Base-by-base conservation (phyloP, 1,140 invertebrate genomes). In the Drosophila punjabiensis region DNA sequence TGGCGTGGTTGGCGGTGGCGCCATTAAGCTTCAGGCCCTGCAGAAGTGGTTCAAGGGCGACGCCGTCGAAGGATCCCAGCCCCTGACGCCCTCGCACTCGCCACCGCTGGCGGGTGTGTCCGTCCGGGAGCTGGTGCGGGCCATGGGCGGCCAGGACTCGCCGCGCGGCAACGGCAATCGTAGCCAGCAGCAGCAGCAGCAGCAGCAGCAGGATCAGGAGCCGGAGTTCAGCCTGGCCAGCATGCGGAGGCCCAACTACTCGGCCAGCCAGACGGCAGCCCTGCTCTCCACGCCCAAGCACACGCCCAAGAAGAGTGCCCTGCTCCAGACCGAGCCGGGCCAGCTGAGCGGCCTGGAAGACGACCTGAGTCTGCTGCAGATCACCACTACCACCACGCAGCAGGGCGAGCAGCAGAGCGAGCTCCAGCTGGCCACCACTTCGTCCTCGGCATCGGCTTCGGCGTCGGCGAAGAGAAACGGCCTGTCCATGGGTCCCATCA, bases 71-170 rank as follows among this genome's bases (percentile, higher is more conserved):
- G 84, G 92, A 13, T 83, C 88, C 18, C 68, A 43, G 24, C 73
- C 47, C 4, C 69, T 68, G 16, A 71, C n/a, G 4, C 78, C 28
- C 41, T 55, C 33, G 10, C 73, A 55, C 11, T 28, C 58, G 28
- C 64, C 67, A 4, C 73, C 66, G 1, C 74, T 81, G 48, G 95
- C 95, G 16, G 96, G 96, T 2, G 96, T 97, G 5, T 97, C 96
- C 1, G 96, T 97, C 3, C 96, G 96, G 65, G 97, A 97, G 66
- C 88, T 97, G 45, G 96, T 97, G 4, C 96, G 97, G 87, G 96
- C 95, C 3, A 96, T 97, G 92, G 96, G 96, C 20, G 89, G 80
- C 1, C 88, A 92, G 65, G 96, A n/a, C 43, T 41, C 96, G 95
- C 93, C 95, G 94, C 60, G 94, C 95, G 59, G 94, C 94, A 24